A percentile compares a stretch with the other conserved stretches of the same genome.
Conservation (phyloP, 1,140 invertebrate genomes). For the Heliconius himera region DNA sequence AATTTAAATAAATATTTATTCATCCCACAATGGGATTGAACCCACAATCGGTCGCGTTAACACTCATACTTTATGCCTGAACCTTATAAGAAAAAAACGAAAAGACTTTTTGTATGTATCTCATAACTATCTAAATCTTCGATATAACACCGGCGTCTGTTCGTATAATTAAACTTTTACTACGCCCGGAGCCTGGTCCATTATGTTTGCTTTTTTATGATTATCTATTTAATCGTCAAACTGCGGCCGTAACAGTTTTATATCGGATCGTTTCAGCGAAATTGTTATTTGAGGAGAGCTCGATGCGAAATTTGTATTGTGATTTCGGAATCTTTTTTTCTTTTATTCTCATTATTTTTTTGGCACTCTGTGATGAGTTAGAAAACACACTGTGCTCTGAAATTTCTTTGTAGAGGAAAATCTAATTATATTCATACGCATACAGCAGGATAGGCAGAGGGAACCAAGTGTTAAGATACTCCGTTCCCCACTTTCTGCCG, state of each 20-base stretch:
- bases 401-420: no score
- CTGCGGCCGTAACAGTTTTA: conserved; percentile 39
- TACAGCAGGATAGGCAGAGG: no score
- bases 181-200: conserved; percentile 22
- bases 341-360: no score
- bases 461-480: no score
- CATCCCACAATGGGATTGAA: no score
- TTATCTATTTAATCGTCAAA: conserved; percentile 45
- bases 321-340: neutral
- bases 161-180: conserved; percentile 37
- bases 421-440: no score
- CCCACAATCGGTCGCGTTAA: no score
- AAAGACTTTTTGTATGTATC: neutral
- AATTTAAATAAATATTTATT: no score
- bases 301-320: neutral
- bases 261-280: conserved; percentile 32
- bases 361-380: no score
- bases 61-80: no score
- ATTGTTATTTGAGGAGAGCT: conserved; percentile 28
- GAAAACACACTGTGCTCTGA: no score
- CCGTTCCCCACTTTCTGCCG: no score
- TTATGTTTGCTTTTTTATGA: conserved; percentile 40
- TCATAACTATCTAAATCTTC: conserved; percentile 15
- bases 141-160: conserved; percentile 34
- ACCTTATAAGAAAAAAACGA: neutral